Conservation (phyloP, 1,140 invertebrate genomes). For the Grapholita molesta region DNA sequence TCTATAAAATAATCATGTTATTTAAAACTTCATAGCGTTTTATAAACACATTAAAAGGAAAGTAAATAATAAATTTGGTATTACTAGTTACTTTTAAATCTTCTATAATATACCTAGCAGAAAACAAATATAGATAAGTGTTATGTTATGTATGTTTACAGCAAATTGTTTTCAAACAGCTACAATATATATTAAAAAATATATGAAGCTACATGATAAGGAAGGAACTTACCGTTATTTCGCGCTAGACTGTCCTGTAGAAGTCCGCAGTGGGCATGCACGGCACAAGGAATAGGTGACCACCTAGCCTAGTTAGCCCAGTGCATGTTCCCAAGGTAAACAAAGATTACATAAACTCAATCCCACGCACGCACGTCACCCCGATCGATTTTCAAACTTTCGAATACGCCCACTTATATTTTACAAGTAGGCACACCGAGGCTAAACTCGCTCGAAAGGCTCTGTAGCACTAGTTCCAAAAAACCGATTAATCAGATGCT, state of each 20-base stretch:
- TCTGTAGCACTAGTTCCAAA: conserved; percentile 63
- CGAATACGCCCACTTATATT: conserved; percentile 75
- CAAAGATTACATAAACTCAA: conserved; percentile 77
- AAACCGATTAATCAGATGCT: conserved; percentile 45
- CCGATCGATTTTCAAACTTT: conserved; percentile 76
- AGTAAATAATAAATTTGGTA: too few relatives aligned
- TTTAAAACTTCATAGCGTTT: neutral
- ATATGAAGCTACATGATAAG: neutral
- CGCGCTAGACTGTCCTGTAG: conserved; percentile 29
- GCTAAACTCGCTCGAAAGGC: conserved; percentile 45
- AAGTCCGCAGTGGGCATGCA: conserved; percentile 30
- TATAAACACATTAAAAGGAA: too few relatives aligned
- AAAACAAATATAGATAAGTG: too few relatives aligned
- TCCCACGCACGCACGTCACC: conserved; percentile 74
- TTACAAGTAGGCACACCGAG: conserved; percentile 51
- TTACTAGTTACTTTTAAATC: too few relatives aligned
- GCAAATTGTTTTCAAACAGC: neutral
- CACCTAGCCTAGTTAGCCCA: conserved; percentile 38
- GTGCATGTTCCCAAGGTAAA: conserved; percentile 76
- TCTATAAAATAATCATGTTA: neutral
- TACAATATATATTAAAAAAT: neutral
- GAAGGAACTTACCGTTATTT: conserved; percentile 28
- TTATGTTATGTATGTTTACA: neutral
- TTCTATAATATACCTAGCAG: neutral
- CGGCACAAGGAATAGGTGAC: neutral